These are phyloP conservation scores for Vicugna pacos DNA, from an alignment of 2,113 vertebrate genomes.

Conservation along the genomic window DNA sequence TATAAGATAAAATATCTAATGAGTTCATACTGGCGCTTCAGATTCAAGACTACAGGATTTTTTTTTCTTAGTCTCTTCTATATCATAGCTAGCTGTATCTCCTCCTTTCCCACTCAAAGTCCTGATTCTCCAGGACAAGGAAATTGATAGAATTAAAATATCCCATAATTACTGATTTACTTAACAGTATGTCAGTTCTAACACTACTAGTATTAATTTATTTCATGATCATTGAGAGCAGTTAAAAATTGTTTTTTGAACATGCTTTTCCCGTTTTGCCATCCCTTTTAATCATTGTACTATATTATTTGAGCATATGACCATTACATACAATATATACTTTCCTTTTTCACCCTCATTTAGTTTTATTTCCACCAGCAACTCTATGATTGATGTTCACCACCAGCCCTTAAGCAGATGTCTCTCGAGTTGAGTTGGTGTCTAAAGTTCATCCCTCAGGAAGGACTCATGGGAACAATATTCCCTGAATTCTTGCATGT, in stretches of 20 bases:
- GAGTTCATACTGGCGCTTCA: background rate
- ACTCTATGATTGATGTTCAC: background rate
- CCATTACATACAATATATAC: background rate
- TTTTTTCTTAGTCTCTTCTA: background rate
- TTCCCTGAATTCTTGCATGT: background rate
- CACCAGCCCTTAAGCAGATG: background rate
- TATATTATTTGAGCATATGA: background rate
- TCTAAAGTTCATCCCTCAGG: background rate
- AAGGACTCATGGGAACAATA: background rate
- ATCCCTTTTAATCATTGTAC: background rate
- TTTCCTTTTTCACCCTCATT: background rate
- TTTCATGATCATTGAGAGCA: constrained; percentile 29
- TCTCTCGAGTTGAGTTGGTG: background rate
- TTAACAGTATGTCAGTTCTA: background rate
- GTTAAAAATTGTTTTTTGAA: background rate
- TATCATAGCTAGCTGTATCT: background rate
- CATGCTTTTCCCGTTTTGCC: background rate
- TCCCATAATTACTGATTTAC: background rate
- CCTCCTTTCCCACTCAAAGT: background rate
- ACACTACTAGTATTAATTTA: background rate
- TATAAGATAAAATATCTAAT: background rate
- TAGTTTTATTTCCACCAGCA: background rate
- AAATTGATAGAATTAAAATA: constrained; percentile 15
- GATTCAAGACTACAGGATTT: background rate
- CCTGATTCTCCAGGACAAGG: constrained; percentile 23